phyloP scores from a whole-genome alignment of 2,888 invertebrate species.

The Bruchidius siliquastri region DNA sequence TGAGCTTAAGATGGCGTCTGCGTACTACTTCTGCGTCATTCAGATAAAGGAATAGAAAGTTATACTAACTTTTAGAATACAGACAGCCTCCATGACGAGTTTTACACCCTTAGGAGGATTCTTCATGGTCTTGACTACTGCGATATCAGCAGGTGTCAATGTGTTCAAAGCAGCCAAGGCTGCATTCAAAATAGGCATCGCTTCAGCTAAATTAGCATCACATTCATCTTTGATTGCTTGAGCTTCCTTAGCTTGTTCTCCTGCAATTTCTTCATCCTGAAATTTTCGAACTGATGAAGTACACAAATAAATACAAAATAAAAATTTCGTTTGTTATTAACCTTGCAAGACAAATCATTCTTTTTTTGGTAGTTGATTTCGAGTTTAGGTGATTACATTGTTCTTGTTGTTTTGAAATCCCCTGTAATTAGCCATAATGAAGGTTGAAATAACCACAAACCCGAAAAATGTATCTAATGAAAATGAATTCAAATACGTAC shows the following conservation, averaged over 20 bases:
- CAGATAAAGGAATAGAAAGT: too few relatives aligned
- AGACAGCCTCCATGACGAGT: conserved; percentile 92
- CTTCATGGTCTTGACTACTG: conserved; percentile 94
- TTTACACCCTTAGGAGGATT: conserved; percentile 88
- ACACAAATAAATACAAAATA: background rate
- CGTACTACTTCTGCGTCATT: too few relatives aligned
- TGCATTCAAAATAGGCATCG: conserved; percentile 83
- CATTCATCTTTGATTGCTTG: conserved; percentile 90
- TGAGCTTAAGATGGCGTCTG: too few relatives aligned
- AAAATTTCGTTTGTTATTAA: too few relatives aligned
- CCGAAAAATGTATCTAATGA: too few relatives aligned
- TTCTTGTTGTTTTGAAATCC: too few relatives aligned
- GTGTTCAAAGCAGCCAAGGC: conserved; percentile 87
- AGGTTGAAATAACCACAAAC: too few relatives aligned
- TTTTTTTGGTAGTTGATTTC: too few relatives aligned
- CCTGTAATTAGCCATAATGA: too few relatives aligned
- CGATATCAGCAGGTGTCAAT: conserved; percentile 83
- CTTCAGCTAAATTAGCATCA: conserved; percentile 85
- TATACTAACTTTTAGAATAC: conserved; percentile 74
- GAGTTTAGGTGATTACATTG: too few relatives aligned
- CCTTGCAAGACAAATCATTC: too few relatives aligned
- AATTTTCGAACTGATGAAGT: conserved; percentile 34
- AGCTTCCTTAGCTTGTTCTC: conserved; percentile 69
- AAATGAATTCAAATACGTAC: too few relatives aligned
- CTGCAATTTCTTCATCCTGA: conserved; percentile 74